phyloP scores from a whole-genome alignment of 2,113 vertebrate genomes.

The Ceyx margarethae region DNA sequence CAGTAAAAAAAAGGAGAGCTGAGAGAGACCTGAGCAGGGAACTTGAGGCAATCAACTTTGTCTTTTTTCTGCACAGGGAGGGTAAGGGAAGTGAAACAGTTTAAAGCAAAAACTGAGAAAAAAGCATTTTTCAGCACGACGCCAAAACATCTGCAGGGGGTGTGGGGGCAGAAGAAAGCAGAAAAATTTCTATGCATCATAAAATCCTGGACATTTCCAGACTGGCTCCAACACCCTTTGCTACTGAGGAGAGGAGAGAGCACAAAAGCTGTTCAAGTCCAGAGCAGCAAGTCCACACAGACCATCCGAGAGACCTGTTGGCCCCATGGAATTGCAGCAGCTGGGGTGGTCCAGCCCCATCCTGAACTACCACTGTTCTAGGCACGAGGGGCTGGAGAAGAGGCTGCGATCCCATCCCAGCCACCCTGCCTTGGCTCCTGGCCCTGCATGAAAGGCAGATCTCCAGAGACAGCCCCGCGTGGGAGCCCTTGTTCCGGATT shows the following conservation, averaged over 20 bases:
- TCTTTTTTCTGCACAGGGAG: background rate
- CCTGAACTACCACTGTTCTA: background rate
- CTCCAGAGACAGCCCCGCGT: conserved; percentile 65
- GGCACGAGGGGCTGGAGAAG: background rate
- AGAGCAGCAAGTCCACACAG: background rate
- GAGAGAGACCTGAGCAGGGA: background rate
- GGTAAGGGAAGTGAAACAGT: background rate
- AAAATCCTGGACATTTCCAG: conserved; percentile 37
- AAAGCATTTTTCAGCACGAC: background rate
- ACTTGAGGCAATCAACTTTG: background rate
- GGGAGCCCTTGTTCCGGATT: conserved; percentile 80
- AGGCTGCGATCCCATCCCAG: background rate
- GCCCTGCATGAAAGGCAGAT: background rate
- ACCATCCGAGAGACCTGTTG: fast-evolving
- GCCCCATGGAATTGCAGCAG: fast-evolving
- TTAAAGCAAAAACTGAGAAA: conserved; percentile 17
- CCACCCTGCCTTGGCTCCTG: background rate
- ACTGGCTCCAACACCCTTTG: background rate
- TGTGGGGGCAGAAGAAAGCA: background rate
- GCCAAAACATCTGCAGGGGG: conserved; percentile 33
- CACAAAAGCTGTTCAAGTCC: fast-evolving
- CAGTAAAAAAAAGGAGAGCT: background rate
- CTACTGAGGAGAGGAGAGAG: background rate
- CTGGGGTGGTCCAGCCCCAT: background rate
- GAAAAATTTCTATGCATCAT: conserved; percentile 7